Evolutionary conservation across 2,797 vertebrate genomes (phyloP), one percentile per base, ranked within the genome.

Genomic region (Echeneis naucrates): DNA sequence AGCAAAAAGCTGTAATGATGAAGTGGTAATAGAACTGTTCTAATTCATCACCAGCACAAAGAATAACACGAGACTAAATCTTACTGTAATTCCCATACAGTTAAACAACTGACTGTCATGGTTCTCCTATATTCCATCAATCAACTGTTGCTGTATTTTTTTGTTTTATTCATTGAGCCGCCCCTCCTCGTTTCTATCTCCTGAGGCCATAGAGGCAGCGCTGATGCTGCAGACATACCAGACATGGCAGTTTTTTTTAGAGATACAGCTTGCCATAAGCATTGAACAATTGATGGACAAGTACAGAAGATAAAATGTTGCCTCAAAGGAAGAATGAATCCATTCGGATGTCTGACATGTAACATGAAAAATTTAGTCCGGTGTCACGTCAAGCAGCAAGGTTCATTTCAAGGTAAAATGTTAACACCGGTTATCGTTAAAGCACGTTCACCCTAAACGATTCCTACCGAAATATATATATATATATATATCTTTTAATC

Each of bases 251-350:
- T 56, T 64, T n/a, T 64, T n/a, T 78, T 77, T 66, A 58, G 60
- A 77, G 80, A 86, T 75, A 73, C 64, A 61, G 64, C 73, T 89
- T 66, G 83, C 87, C 85, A 80, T 84, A 82, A 85, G 86, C 82
- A 68, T 4, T 10, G 21, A 56, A 71, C 44, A 53, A 88, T 47
- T 91, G 88, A 91, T 75, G 68, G 86, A 86, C 80, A 84, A 80
- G 77, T 80, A 57, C 42, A 60, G 75, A 85, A 82, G 82, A 87
- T 85, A 80, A 87, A 79, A 89, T 73, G 62, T 33, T 80, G 84
- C 82, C 82, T 80, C 35, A 67, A 54, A 89, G 77, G 67, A 61
- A 78, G 45, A 84, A 57, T 19, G 61, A 75, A 50, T 76, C 35
- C 45, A 58, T 79, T 68, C 75, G 84, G 79, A 72, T 78, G 64